Percentiles rank a stretch among this genome's conserved stretches.
These are phyloP conservation scores for Planiliza haematocheilus DNA, from an alignment of 2,113 vertebrate genomes.

Conservation along the genomic window DNA sequence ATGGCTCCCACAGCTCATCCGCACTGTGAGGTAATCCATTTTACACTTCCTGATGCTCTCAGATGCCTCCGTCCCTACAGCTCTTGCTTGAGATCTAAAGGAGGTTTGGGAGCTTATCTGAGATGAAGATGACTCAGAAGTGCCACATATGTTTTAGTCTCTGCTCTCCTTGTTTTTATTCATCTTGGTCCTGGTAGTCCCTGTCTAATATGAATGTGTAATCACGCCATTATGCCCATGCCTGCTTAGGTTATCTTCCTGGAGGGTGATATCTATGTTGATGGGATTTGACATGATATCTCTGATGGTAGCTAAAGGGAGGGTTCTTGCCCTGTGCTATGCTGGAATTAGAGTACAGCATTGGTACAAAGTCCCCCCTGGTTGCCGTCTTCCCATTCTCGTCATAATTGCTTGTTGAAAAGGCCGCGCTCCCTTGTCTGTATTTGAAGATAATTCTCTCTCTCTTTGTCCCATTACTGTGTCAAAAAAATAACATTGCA, in stretches of 20 bases:
- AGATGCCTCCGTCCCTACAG: slow-evolving; percentile 28
- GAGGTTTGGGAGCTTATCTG: slow-evolving; percentile 38
- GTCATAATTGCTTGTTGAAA: slow-evolving; percentile 63
- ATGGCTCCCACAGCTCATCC: slow-evolving; percentile 54
- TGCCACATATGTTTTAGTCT: slow-evolving; percentile 69
- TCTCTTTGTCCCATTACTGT: slow-evolving; percentile 66
- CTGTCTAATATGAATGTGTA: slow-evolving; percentile 63
- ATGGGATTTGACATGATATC: slow-evolving; percentile 58
- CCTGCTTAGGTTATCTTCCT: slow-evolving; percentile 49
- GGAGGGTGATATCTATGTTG: slow-evolving; percentile 38
- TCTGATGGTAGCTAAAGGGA: slow-evolving; percentile 46
- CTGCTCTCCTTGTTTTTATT: slow-evolving; percentile 55
- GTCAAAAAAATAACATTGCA: slow-evolving; percentile 69
- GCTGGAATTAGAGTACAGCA: slow-evolving; percentile 15
- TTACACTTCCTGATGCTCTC: slow-evolving; percentile 47
- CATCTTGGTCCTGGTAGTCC: slow-evolving; percentile 56
- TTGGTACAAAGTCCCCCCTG: slow-evolving; percentile 20
- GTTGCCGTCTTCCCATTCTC: slow-evolving; percentile 35
- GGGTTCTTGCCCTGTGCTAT: slow-evolving; percentile 27
- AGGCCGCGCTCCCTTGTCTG: slow-evolving; percentile 52
- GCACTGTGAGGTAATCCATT: slow-evolving; percentile 66
- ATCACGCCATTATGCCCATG: slow-evolving; percentile 54
- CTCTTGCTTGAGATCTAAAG: slow-evolving; percentile 54
- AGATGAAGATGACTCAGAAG: slow-evolving; percentile 56
- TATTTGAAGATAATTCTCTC: slow-evolving; percentile 58